Percentiles rank a stretch among this genome's conserved stretches.
These are phyloP conservation scores for Synanthedon tipuliformis DNA, from an alignment of 2,888 invertebrate species.

Conservation along the genomic window DNA sequence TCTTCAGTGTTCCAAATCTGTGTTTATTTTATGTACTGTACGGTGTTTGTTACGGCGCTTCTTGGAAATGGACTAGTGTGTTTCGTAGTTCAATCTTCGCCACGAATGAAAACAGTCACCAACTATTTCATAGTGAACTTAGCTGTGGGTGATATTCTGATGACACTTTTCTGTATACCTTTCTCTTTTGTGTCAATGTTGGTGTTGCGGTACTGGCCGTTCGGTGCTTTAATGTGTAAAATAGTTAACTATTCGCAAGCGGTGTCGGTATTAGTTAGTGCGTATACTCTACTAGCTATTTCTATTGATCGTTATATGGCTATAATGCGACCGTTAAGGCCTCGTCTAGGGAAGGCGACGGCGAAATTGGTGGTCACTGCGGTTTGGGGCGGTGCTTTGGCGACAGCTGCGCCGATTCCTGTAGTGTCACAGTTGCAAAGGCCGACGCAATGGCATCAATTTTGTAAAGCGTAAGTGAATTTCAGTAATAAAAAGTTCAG, in stretches of 20 bases:
- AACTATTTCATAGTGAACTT: constrained; percentile 92
- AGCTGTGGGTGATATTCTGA: constrained; percentile 89
- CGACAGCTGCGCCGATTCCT: constrained; percentile 85
- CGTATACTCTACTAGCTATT: constrained; percentile 91
- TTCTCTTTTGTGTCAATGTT: constrained; percentile 87
- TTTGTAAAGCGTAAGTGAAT: constrained; percentile 74
- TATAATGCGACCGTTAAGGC: constrained; percentile 88
- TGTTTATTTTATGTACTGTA: constrained; percentile 78
- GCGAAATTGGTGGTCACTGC: constrained; percentile 76
- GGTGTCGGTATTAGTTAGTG: constrained; percentile 84
- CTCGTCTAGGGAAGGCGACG: constrained; percentile 78
- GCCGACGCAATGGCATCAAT: constrained; percentile 72
- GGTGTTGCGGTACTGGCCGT: constrained; percentile 89
- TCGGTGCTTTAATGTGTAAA: constrained; percentile 84
- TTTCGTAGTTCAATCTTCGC: constrained; percentile 85
- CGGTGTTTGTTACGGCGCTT: constrained; percentile 78
- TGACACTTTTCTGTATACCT: constrained; percentile 91
- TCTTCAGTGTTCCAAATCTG: constrained; percentile 71
- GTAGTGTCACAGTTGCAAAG: constrained; percentile 77
- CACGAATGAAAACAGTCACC: constrained; percentile 91
- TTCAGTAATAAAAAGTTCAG: neutral
- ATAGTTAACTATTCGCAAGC: constrained; percentile 86
- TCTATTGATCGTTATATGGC: constrained; percentile 91
- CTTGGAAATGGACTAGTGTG: constrained; percentile 85
- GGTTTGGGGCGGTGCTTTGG: constrained; percentile 82